Conservation (phyloP, 2,797 vertebrate species). For the Huso huso region DNA sequence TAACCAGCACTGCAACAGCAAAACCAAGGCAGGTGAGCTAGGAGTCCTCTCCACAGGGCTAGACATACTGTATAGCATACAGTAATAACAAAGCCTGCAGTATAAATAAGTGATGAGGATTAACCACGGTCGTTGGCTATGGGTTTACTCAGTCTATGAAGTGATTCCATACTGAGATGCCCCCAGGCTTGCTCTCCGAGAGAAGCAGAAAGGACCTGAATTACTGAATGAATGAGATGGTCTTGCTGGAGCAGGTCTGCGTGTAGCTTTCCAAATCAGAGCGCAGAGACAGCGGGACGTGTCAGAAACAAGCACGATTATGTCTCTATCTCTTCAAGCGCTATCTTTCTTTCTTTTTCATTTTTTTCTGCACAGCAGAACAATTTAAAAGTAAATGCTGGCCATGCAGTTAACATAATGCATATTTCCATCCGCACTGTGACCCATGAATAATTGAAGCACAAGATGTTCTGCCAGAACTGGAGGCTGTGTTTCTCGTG, state of each 20-base stretch:
- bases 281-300: neutral
- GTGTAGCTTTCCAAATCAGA: neutral
- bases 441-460: slow-evolving; percentile 53
- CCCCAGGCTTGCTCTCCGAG: neutral
- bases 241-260: neutral
- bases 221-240: neutral
- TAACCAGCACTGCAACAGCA: no score
- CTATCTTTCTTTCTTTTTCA: neutral
- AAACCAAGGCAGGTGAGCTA: no score
- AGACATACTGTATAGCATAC: no score
- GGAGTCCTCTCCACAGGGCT: no score
- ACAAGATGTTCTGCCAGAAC: no score
- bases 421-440: slow-evolving; percentile 34
- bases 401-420: slow-evolving; percentile 34
- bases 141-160: neutral
- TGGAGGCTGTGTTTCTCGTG: no score
- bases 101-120: neutral
- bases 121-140: neutral
- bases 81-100: neutral
- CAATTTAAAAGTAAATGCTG: slow-evolving; percentile 36
- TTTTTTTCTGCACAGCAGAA: neutral
- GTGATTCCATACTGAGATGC: neutral
- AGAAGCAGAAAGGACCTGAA: neutral
- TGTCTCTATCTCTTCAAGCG: neutral
- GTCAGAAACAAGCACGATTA: neutral